phyloP scores from a whole-genome alignment of 2,797 vertebrate species.

The Gila robusta region DNA sequence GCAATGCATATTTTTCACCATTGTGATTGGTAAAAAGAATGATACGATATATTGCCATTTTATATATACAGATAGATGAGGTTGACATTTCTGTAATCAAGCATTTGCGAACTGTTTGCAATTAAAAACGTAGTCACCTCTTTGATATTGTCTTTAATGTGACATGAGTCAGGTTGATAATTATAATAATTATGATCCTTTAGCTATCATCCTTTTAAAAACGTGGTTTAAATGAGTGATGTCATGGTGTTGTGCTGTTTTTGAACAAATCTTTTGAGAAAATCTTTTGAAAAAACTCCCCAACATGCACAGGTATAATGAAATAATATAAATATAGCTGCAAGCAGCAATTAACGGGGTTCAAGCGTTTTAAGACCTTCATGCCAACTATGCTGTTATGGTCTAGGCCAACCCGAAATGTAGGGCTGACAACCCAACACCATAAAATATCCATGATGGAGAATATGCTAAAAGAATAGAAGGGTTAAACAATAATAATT shows the following conservation, averaged over 20 bases:
- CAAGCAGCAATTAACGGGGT: too few relatives aligned
- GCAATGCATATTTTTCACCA: neutral
- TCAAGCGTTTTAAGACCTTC: too few relatives aligned
- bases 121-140: neutral
- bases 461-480: too few relatives aligned
- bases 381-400: too few relatives aligned
- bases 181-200: neutral
- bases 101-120: neutral
- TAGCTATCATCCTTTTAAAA: neutral
- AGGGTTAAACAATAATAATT: too few relatives aligned
- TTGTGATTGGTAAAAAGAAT: neutral
- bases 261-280: neutral
- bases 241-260: neutral
- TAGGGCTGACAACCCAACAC: too few relatives aligned
- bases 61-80: too few relatives aligned
- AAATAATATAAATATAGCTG: too few relatives aligned
- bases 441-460: too few relatives aligned
- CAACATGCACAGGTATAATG: neutral
- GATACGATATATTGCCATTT: too few relatives aligned
- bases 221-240: neutral
- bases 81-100: neutral
- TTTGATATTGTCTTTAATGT: slow-evolving; percentile 1
- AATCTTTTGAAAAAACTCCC: neutral
- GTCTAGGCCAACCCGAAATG: too few relatives aligned
- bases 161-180: neutral